Percentiles rank a stretch among this genome's conserved stretches.
Conservation (phyloP, 2,888 invertebrate genomes). For the Dolichopus griseipennis region DNA sequence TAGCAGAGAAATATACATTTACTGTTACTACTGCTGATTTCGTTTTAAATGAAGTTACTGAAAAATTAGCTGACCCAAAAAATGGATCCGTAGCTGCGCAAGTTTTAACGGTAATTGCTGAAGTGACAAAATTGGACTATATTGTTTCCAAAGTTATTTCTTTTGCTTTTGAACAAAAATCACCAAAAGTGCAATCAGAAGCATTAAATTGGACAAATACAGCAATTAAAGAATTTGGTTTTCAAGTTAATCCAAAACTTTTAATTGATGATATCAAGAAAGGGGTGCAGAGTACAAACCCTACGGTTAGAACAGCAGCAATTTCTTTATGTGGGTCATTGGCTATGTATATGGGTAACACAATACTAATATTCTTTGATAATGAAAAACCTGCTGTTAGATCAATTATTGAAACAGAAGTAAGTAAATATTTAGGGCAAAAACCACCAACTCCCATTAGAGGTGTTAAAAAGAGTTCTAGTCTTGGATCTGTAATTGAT, state of each 20-base stretch:
- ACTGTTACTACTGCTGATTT: constrained; percentile 65
- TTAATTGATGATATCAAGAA: constrained; percentile 73
- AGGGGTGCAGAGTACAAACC: constrained; percentile 75
- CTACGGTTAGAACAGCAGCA: constrained; percentile 68
- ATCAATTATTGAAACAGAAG: constrained; percentile 76
- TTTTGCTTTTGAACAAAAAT: constrained; percentile 78
- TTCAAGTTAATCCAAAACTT: constrained; percentile 63
- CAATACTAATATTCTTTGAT: constrained; percentile 68
- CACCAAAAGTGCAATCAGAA: constrained; percentile 84
- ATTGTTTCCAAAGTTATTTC: constrained; percentile 62
- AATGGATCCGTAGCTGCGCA: constrained; percentile 56
- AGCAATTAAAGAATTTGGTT: constrained; percentile 80
- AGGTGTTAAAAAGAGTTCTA: constrained; percentile 43
- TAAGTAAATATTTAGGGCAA: constrained; percentile 70
- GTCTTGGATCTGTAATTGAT: constrained; percentile 22
- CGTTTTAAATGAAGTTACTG: constrained; percentile 69
- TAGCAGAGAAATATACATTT: constrained; percentile 67
- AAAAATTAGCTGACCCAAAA: constrained; percentile 77
- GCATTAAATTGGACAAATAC: constrained; percentile 69
- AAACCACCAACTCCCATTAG: constrained; percentile 67
- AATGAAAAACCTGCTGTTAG: constrained; percentile 75
- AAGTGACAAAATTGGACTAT: constrained; percentile 66
- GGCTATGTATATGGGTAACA: constrained; percentile 71
- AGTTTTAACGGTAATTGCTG: constrained; percentile 65
- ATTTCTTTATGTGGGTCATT: constrained; percentile 57